These are phyloP conservation scores for Orthonevra nobilis DNA, from an alignment of 2,888 invertebrate species.

Conservation along the genomic window DNA sequence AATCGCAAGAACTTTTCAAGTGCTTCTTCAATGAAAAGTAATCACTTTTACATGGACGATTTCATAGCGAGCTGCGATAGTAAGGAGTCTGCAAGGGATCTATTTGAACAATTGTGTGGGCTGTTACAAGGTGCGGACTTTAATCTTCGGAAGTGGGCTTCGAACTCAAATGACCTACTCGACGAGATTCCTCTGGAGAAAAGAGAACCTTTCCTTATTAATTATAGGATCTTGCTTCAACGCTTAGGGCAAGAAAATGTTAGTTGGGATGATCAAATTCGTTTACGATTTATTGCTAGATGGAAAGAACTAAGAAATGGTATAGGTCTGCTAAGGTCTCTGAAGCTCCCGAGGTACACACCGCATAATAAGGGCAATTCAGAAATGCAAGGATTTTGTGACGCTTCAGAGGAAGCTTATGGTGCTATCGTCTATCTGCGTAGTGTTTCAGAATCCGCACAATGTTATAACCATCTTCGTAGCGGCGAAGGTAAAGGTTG, in stretches of 20 bases:
- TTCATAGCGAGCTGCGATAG: conserved; percentile 20
- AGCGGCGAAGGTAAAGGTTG: conserved; percentile 3
- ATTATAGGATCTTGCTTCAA: conserved; percentile 6
- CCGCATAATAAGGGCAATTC: not conserved
- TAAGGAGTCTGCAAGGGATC: not conserved
- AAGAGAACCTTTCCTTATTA: conserved; percentile 11
- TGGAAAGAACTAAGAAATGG: conserved; percentile 1
- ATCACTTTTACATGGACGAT: conserved; percentile 29
- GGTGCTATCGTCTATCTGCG: conserved; percentile 13
- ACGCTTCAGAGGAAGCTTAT: conserved; percentile 3
- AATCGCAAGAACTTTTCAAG: not conserved
- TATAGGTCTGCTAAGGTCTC: no score
- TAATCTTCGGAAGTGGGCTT: conserved; percentile 36
- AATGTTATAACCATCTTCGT: not conserved
- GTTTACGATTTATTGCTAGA: not conserved
- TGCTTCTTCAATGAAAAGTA: not conserved
- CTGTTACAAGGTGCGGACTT: conserved; percentile 21
- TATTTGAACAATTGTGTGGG: not conserved
- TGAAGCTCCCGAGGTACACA: not conserved
- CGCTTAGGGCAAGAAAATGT: not conserved
- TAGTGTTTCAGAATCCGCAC: not conserved
- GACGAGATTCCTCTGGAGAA: conserved; percentile 8
- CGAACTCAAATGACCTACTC: conserved; percentile 9
- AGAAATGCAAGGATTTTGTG: not conserved
- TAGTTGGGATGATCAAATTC: conserved; percentile 4